phyloP scores from a whole-genome alignment of 1,140 invertebrate genomes.

The Papilio polytes region DNA sequence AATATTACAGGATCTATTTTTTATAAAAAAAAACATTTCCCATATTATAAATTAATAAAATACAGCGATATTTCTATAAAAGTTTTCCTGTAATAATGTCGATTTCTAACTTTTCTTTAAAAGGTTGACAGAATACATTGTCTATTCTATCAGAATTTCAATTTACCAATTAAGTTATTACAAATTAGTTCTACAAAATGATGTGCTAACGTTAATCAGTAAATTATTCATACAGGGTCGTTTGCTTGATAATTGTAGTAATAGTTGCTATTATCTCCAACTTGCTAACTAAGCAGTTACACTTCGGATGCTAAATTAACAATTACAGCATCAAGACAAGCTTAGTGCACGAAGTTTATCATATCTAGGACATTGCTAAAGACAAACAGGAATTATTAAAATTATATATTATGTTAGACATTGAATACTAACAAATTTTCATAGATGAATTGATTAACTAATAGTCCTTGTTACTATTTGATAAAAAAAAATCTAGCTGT shows the following conservation, averaged over 20 bases:
- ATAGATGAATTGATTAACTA: too few species aligned
- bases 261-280: neutral
- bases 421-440: too few species aligned
- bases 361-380: neutral
- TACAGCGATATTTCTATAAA: too few species aligned
- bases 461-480: too few species aligned
- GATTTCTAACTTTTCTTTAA: neutral
- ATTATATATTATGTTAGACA: neutral
- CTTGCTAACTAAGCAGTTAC: neutral
- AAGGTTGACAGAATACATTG: neutral
- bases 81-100: too few species aligned
- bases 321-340: neutral
- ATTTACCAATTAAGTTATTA: neutral
- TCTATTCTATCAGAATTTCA: neutral
- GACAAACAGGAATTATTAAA: neutral
- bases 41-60: too few species aligned
- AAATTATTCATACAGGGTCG: neutral
- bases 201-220: neutral
- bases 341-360: neutral
- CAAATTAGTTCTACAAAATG: neutral
- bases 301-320: neutral
- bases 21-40: too few species aligned
- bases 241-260: neutral
- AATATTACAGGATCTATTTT: too few species aligned
- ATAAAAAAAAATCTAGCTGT: neutral